Conservation (phyloP, 1,140 invertebrate species). For the Sitophilus oryzae region DNA sequence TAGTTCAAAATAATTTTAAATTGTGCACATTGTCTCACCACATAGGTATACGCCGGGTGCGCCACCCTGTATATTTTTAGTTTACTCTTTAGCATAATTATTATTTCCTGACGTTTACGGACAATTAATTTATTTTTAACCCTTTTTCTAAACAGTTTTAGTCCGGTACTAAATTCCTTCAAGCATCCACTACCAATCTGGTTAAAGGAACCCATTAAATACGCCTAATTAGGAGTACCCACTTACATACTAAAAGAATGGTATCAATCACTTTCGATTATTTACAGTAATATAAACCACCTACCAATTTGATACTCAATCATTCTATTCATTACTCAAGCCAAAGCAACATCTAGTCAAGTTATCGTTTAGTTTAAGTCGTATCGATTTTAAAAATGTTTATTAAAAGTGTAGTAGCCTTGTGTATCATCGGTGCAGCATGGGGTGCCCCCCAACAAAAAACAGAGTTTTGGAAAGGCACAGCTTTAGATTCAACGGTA, state of each 20-base stretch:
- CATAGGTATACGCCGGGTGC: no score
- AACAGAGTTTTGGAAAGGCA: slow-evolving; percentile 61
- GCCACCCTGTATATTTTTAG: no score
- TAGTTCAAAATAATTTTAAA: no score
- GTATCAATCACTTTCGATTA: slow-evolving; percentile 11
- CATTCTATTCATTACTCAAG: slow-evolving; percentile 10
- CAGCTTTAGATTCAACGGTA: slow-evolving; percentile 62
- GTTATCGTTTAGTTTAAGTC: not conserved
- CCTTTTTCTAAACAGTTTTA: no score
- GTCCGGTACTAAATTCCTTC: slow-evolving; percentile 7
- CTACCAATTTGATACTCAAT: slow-evolving; percentile 1
- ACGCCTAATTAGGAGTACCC: not conserved
- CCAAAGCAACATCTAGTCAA: slow-evolving; percentile 21
- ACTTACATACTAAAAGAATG: slow-evolving; percentile 14
- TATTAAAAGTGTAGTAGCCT: slow-evolving; percentile 3
- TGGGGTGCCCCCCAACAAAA: slow-evolving; percentile 37
- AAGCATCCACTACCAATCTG: not conserved
- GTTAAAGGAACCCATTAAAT: not conserved
- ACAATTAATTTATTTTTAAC: no score
- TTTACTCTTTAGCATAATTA: no score
- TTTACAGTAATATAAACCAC: slow-evolving; percentile 25
- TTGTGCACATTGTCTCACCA: no score
- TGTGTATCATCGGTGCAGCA: slow-evolving; percentile 9
- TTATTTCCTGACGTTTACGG: no score
- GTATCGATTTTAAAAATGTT: slow-evolving; percentile 4